Conservation (phyloP, 2,797 vertebrate genomes). For the Heliangelus exortis region DNA sequence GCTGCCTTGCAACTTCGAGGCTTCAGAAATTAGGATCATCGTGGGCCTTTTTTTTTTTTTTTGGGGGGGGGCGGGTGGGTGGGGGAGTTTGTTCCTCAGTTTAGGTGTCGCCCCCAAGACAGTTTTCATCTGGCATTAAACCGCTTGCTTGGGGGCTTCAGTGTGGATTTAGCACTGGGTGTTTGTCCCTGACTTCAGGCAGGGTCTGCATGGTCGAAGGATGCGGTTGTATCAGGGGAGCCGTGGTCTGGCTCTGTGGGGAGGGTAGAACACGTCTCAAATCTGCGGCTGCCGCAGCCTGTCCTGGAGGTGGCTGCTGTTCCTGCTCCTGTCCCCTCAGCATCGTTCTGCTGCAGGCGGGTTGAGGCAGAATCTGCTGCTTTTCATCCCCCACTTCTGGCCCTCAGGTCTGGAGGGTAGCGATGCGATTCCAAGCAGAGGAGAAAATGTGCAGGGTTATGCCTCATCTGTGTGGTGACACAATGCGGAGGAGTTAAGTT, state of each 20-base stretch:
- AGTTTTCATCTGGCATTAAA: rapidly evolving
- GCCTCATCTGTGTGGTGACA: not conserved
- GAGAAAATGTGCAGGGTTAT: not conserved
- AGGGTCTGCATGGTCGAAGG: not conserved
- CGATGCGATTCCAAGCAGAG: not conserved
- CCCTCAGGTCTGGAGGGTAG: not conserved
- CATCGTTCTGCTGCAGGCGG: not conserved
- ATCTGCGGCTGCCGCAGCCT: rapidly evolving
- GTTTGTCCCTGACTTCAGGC: rapidly evolving
- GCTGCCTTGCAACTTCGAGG: not conserved
- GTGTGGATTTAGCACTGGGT: rapidly evolving
- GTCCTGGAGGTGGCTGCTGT: not conserved
- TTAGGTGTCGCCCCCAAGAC: not conserved
- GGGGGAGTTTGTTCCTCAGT: not conserved
- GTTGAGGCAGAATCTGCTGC: not conserved
- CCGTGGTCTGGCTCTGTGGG: not conserved
- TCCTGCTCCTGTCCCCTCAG: not conserved
- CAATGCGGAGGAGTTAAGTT: not conserved
- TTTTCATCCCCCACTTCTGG: not conserved
- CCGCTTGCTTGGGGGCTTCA: not conserved
- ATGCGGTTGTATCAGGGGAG: not conserved
- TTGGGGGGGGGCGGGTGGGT: too few species aligned
- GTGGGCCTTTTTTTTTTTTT: not conserved
- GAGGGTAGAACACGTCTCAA: not conserved
- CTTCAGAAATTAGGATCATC: not conserved